Evolutionary conservation across 2,113 vertebrate species (phyloP), one percentile per base, ranked within the genome.

Genomic region (Nothoprocta pentlandii): DNA sequence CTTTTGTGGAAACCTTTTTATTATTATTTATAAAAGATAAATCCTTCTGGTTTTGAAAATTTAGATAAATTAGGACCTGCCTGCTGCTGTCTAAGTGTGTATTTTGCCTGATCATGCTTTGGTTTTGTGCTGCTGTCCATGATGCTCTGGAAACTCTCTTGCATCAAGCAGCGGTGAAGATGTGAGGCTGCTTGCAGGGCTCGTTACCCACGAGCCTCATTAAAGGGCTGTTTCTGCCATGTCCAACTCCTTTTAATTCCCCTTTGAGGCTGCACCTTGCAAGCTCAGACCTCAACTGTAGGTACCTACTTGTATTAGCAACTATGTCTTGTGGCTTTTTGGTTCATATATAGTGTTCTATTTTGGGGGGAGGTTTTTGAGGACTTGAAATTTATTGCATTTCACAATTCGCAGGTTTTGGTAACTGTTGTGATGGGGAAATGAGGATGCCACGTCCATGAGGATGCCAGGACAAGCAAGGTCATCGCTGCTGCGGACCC

Each of bases 1-100:
- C 46, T 44, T 49, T 19, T 7, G 1, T 3, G 5, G 15, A 16
- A 6, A 3, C 2, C 9, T 28, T 41, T 21, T 42, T 11, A 39
- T 25, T 70, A 9, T 5, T 16, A 28, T 28, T 54, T 26, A 7
- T 53, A 32, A 16, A 16, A 51, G 20, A 64, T 30, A 80, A 51
- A 63, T 74, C 54, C 9, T 70, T 49, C 64, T 58, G 32, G 12
- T 13, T 54, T 75, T 66, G 76, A 69, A 74, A 85, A 59, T 1
- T 3, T 22, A 94, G 49, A 11, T 26, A 56, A 84, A 41, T 10
- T 36, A 46, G 68, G n/a, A 49, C 71, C 49, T 63, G 59, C 22
- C 22, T 47, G 30, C 16, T 82, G 80, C 74, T n/a, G 58, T 79
- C 61, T 54, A 67, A 42, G 13, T 80, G 53, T 85, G 17, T 42